phyloP scores from a whole-genome alignment of 1,140 invertebrate species.

The Bombus superbus region DNA sequence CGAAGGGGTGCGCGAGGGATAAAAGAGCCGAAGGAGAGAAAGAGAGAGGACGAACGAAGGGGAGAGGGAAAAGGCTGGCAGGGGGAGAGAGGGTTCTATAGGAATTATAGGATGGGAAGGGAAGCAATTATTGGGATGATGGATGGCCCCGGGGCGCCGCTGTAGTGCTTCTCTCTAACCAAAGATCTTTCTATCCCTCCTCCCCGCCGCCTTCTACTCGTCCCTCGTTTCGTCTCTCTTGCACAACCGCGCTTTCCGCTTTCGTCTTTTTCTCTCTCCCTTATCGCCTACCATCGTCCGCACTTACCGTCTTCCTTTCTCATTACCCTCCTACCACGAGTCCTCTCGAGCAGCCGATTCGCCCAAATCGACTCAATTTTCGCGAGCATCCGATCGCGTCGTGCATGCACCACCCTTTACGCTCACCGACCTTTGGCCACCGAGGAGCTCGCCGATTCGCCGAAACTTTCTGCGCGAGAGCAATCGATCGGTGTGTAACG shows the following conservation, averaged over 20 bases:
- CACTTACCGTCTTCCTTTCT: slow-evolving; percentile 52
- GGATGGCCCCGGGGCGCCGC: slow-evolving; percentile 80
- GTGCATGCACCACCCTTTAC: too few relatives aligned
- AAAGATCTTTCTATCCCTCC: slow-evolving; percentile 73
- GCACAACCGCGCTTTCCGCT: neutral
- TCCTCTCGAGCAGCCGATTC: too few relatives aligned
- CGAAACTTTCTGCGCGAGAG: too few relatives aligned
- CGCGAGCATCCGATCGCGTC: too few relatives aligned
- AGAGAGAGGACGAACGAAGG: slow-evolving; percentile 37
- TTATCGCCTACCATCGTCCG: slow-evolving; percentile 28
- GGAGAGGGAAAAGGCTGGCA: slow-evolving; percentile 37
- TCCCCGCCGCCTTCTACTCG: slow-evolving; percentile 47
- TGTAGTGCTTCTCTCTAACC: slow-evolving; percentile 75
- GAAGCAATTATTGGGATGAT: slow-evolving; percentile 83
- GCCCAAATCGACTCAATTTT: too few relatives aligned
- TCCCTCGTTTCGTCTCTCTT: slow-evolving; percentile 53
- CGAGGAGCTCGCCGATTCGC: too few relatives aligned
- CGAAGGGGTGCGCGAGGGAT: slow-evolving; percentile 53
- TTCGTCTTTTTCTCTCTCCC: slow-evolving; percentile 39
- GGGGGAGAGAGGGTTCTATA: slow-evolving; percentile 72
- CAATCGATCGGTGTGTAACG: too few relatives aligned
- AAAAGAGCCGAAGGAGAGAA: slow-evolving; percentile 17
- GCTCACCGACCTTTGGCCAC: too few relatives aligned
- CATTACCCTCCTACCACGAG: slow-evolving; percentile 33
- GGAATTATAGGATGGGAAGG: slow-evolving; percentile 81